Evolutionary conservation across 1,140 invertebrate genomes (phyloP).

Genomic region (Drosophila lacertosa): DNA sequence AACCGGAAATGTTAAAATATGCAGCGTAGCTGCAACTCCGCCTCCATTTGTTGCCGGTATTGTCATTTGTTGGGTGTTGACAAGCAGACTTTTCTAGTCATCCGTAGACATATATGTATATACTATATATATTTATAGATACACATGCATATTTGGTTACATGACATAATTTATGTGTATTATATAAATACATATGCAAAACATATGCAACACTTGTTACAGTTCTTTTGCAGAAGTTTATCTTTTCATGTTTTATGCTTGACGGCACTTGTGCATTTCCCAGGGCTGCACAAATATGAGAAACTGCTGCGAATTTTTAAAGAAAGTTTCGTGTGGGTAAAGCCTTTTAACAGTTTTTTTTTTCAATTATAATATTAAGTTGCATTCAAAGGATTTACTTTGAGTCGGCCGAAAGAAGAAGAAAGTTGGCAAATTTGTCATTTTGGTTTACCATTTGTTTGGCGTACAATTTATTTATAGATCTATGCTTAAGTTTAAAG

Average conservation of each 20-base stretch:
- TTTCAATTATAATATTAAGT: no score
- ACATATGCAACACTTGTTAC: conserved; percentile 39
- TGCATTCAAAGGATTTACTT: no score
- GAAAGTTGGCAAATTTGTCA: no score
- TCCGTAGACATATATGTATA: conserved; percentile 12
- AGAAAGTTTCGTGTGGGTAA: neutral
- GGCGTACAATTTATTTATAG: no score
- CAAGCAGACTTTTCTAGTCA: conserved; percentile 46
- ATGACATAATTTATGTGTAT: conserved; percentile 10
- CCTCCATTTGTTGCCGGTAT: conserved; percentile 14
- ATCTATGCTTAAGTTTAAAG: no score
- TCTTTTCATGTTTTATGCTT: conserved; percentile 30
- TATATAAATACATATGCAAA: conserved; percentile 27
- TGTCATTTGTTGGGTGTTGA: conserved; percentile 49
- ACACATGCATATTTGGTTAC: conserved; percentile 3
- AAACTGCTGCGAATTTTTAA: neutral
- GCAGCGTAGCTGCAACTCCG: conserved; percentile 45
- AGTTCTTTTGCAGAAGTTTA: conserved; percentile 16
- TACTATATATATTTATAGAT: conserved; percentile 14
- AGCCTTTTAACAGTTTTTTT: no score
- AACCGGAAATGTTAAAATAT: conserved; percentile 80
- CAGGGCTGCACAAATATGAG: conserved; percentile 26
- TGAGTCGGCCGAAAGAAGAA: no score
- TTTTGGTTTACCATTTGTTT: no score
- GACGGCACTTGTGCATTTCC: conserved; percentile 12